These are phyloP conservation scores for Acrocephalus kingi DNA, from an alignment of 2,113 vertebrate species.

Conservation along the genomic window DNA sequence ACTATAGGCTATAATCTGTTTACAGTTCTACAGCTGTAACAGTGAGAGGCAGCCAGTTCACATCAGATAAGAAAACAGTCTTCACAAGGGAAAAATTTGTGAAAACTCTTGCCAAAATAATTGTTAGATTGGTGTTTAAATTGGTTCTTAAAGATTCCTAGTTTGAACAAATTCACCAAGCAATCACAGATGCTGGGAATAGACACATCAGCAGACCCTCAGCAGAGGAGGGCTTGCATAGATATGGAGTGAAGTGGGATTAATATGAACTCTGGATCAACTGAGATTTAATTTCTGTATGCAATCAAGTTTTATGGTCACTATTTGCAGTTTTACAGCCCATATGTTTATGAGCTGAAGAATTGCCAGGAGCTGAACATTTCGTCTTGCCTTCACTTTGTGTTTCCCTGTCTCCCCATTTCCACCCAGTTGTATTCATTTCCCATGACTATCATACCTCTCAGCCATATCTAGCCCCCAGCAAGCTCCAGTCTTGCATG, in stretches of 20 bases:
- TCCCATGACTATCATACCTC: not conserved
- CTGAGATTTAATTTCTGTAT: not conserved
- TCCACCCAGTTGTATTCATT: not conserved
- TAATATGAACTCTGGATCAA: not conserved
- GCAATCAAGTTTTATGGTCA: not conserved
- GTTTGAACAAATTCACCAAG: not conserved
- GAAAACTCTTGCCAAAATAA: not conserved
- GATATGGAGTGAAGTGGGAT: not conserved
- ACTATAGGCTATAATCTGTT: not conserved
- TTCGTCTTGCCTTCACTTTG: not conserved
- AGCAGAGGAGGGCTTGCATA: fast-evolving
- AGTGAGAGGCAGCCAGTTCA: not conserved
- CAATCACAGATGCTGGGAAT: not conserved
- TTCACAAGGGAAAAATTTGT: not conserved
- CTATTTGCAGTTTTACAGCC: not conserved
- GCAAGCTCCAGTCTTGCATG: not conserved
- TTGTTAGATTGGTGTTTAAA: not conserved
- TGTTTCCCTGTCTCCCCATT: not conserved
- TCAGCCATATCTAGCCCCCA: not conserved
- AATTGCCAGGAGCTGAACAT: not conserved
- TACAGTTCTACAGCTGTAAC: not conserved
- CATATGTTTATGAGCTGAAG: not conserved
- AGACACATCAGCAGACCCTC: not conserved
- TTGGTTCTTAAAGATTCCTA: too few species aligned
- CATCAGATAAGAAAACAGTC: not conserved